Conservation (phyloP, 2,888 invertebrate species). For the Drosophila subsilvestris region DNA sequence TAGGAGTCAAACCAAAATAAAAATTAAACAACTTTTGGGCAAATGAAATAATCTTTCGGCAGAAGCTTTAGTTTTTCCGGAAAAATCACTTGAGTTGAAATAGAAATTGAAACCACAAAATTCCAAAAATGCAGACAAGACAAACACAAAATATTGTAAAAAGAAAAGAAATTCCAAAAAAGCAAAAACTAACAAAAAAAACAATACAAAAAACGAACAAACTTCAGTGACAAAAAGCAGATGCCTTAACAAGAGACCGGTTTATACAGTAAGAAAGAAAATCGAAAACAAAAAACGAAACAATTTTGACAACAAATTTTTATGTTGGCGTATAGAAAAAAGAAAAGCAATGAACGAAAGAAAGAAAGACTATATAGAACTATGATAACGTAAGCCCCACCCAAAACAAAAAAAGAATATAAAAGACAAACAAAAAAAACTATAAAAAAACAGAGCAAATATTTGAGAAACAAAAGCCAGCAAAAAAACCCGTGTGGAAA, state of each 20-base stretch:
- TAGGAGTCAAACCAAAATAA: constrained; percentile 76
- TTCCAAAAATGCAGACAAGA: constrained; percentile 34
- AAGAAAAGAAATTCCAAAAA: constrained; percentile 57
- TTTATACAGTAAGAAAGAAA: constrained; percentile 67
- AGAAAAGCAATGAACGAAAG: constrained; percentile 49
- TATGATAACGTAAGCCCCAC: constrained; percentile 79
- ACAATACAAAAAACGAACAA: constrained; percentile 26
- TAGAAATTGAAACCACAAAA: constrained; percentile 25
- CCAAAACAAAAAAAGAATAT: constrained; percentile 54
- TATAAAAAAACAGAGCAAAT: constrained; percentile 23
- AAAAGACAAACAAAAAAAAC: constrained; percentile 41
- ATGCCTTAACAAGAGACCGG: constrained; percentile 82
- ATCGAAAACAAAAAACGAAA: constrained; percentile 44
- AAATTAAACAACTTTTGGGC: constrained; percentile 56
- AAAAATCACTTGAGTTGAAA: constrained; percentile 45
- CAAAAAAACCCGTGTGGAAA: constrained; percentile 8
- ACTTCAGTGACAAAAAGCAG: constrained; percentile 81
- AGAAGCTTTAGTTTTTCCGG: constrained; percentile 7
- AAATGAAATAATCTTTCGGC: constrained; percentile 41
- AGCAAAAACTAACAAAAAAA: constrained; percentile 27
- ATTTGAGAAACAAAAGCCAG: constrained; percentile 27
- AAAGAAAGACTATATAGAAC: constrained; percentile 53
- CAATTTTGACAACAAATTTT: constrained; percentile 69
- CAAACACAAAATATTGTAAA: constrained; percentile 29
- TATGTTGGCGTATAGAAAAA: constrained; percentile 49